phyloP scores from a whole-genome alignment of 2,797 vertebrate genomes.

The Nannoperca obscura region DNA sequence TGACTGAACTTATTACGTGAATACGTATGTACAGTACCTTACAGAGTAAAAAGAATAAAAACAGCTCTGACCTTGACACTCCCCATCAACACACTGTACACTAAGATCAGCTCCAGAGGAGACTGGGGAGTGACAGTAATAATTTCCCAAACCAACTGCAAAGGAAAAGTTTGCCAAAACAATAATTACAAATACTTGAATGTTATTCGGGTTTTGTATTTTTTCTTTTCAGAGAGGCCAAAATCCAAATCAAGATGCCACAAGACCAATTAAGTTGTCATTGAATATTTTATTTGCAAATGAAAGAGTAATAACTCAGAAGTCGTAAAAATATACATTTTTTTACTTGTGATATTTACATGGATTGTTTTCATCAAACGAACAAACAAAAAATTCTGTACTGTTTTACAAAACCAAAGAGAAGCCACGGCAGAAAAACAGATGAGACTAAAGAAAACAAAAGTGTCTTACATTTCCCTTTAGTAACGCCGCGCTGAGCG shows the following conservation, averaged over 20 bases:
- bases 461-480: conserved; percentile 79
- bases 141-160: not conserved
- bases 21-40: not conserved
- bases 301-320: conserved; percentile 90
- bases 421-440: conserved; percentile 75
- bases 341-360: conserved; percentile 90
- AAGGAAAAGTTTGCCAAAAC: not conserved
- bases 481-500: conserved; percentile 57
- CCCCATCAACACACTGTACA: not conserved
- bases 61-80: conserved; percentile 2
- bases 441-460: conserved; percentile 72
- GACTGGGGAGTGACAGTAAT: not conserved
- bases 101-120: not conserved
- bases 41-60: not conserved
- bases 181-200: not conserved
- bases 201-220: not conserved
- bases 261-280: conserved; percentile 76
- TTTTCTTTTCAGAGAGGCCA: not conserved
- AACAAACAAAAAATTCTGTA: conserved; percentile 65
- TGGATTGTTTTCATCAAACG: conserved; percentile 83
- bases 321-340: conserved; percentile 92
- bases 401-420: conserved; percentile 79
- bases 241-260: conserved; percentile 56
- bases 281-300: conserved; percentile 91
- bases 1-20: not conserved